Evolutionary conservation across 2,888 invertebrate genomes (phyloP), one percentile per base, ranked within the genome.

Genomic region (Caenorhabditis zanzibari): DNA sequence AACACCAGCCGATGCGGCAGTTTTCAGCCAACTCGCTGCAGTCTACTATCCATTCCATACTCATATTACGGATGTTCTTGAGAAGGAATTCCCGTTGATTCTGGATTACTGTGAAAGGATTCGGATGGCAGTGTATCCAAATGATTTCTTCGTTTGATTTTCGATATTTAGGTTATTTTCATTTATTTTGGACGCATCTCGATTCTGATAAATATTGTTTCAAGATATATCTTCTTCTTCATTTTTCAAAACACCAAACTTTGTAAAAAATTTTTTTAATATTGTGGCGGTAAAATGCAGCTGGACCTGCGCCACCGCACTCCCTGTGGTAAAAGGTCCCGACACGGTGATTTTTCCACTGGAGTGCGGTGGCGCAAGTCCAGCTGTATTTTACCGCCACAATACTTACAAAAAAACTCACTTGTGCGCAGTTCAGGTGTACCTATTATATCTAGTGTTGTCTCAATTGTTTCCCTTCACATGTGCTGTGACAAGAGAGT

Each of bases 1-100:
- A 47, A 96, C 96, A 89, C 95, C 95, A 92, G 96, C 96, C 2
- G 91, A 91, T 68, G 91, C 89, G 35, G 77, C 90, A 1, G 77
- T 89, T 24, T 91, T 91, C 73, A 90, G 91, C 19, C 90, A 91
- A 49, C 69, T 91, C 10, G 89, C 88, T 10, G 66, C 85, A 3
- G 85, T 81, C 7, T 91, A 88, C 74, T 90, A 86, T 58, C 85
- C 81, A 44, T 71, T 75, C 52, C 47, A 38, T 10, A 56, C 59
- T 14, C 61, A 68, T 24, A 10, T 81, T 44, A 22, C 49, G 0
- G 47, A 68, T 16, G 66, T 81, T 35, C 35, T 84, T 16, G 73
- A 79, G 26, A 74, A 41, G 24, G 79, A 79, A 2, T 83, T 72
- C 38, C 74, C 77, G 12, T 63, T 32, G 44, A 41, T 83, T 54